Evolutionary conservation across 2,113 vertebrate genomes (phyloP).

Genomic region (Vulpes vulpes): DNA sequence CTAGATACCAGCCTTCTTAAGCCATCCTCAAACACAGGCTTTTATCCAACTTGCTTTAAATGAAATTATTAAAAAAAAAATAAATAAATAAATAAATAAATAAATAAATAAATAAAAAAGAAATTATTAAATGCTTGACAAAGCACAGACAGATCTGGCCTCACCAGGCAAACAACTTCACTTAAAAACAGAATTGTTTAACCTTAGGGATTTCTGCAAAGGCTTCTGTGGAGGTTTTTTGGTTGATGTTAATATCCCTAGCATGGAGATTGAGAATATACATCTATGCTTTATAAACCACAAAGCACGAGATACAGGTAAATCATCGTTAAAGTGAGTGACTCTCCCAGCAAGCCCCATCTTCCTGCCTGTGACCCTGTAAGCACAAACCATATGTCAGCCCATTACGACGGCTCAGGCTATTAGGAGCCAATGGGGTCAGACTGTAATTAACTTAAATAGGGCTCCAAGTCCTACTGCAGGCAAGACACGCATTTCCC

Average conservation of each 20-base stretch:
- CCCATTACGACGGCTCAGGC: not conserved
- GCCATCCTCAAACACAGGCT: constrained; percentile 30
- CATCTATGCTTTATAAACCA: not conserved
- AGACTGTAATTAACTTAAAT: constrained; percentile 6
- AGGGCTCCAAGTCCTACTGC: not conserved
- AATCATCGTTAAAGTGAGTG: not conserved
- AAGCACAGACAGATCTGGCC: constrained; percentile 43
- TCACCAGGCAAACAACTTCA: constrained; percentile 46
- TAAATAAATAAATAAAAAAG: no score
- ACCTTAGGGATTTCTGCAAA: constrained; percentile 30
- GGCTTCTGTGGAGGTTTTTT: not conserved
- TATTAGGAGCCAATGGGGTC: not conserved
- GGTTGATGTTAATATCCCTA: not conserved
- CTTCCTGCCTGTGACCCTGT: not conserved
- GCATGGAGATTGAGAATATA: not conserved
- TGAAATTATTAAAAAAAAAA: constrained; percentile 70
- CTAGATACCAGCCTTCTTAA: not conserved
- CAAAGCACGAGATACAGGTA: not conserved
- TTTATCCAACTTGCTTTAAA: constrained; percentile 27
- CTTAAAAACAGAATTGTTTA: constrained; percentile 61
- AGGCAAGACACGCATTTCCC: not conserved
- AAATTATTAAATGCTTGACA: constrained; percentile 67
- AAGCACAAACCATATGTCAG: not conserved
- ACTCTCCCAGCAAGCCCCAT: not conserved
- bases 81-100: no score